phyloP scores from a whole-genome alignment of 2,888 invertebrate genomes.

The Tinea trinotella region DNA sequence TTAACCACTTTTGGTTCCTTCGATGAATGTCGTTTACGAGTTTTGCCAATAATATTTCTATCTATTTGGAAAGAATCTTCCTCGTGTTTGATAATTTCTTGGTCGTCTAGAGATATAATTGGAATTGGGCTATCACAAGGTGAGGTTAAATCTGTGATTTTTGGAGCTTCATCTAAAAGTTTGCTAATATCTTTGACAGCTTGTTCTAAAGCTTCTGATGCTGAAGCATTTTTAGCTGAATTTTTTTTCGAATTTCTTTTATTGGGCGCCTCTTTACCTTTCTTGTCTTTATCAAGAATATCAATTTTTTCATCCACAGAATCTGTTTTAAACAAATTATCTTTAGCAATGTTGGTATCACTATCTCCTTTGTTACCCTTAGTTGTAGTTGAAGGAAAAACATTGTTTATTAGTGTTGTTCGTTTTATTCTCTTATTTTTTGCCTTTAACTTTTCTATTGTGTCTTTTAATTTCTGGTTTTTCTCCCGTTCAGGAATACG shows the following conservation, averaged over 20 bases:
- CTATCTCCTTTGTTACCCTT: constrained; percentile 28
- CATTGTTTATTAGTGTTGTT: constrained; percentile 40
- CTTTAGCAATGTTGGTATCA: constrained; percentile 32
- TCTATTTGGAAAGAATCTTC: constrained; percentile 55
- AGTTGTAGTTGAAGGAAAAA: constrained; percentile 39
- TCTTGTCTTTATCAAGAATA: constrained; percentile 24
- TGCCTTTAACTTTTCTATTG: constrained; percentile 76
- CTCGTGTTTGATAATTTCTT: constrained; percentile 57
- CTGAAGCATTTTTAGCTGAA: constrained; percentile 67
- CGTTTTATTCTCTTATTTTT: constrained; percentile 72
- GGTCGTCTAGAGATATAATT: constrained; percentile 75
- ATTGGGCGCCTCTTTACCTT: constrained; percentile 34
- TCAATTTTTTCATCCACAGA: constrained; percentile 30
- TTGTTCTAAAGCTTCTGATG: constrained; percentile 72
- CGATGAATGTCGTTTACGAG: constrained; percentile 61
- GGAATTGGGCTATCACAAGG: constrained; percentile 84
- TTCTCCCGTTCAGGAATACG: constrained; percentile 58
- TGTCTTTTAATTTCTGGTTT: constrained; percentile 66
- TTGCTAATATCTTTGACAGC: constrained; percentile 90
- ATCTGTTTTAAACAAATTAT: constrained; percentile 31
- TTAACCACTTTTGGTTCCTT: constrained; percentile 56
- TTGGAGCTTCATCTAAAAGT: constrained; percentile 89
- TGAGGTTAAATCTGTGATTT: constrained; percentile 81
- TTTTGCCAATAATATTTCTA: constrained; percentile 46
- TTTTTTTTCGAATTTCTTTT: constrained; percentile 58